phyloP scores from a whole-genome alignment of 2,113 vertebrate species.

The Dicrurus megarhynchus region DNA sequence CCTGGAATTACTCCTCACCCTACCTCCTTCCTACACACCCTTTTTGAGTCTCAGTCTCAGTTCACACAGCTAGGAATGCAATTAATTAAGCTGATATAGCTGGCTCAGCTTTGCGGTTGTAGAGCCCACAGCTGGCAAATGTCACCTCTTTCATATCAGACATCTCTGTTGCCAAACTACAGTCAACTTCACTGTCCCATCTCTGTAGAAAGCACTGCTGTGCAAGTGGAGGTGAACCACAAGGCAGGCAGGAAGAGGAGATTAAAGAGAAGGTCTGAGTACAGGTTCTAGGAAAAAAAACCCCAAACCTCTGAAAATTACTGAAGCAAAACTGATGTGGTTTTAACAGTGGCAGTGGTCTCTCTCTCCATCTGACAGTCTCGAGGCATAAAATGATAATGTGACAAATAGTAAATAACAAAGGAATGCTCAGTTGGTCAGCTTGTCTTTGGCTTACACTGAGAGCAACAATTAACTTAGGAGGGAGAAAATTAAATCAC shows the following conservation, averaged over 20 bases:
- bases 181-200: not conserved
- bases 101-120: constrained; percentile 14
- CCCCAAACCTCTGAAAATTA: not conserved
- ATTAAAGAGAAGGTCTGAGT: not conserved
- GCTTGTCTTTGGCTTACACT: not conserved
- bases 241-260: not conserved
- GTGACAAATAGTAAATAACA: not conserved
- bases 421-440: not conserved
- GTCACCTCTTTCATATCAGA: not conserved
- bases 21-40: not conserved
- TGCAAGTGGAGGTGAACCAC: not conserved
- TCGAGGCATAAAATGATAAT: not conserved
- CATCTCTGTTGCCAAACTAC: constrained; percentile 10
- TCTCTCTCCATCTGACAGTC: not conserved
- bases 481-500: not conserved
- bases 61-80: not conserved
- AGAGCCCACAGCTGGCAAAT: not conserved
- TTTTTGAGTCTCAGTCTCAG: not conserved
- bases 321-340: not conserved
- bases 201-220: not conserved
- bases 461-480: not conserved
- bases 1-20: not conserved
- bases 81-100: constrained; percentile 11
- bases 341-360: not conserved
- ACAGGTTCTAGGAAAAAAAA: not conserved